Percentiles rank a stretch among this genome's conserved stretches.
phyloP scores from a whole-genome alignment of 2,888 invertebrate genomes.

The Andrena haemorrhoa region DNA sequence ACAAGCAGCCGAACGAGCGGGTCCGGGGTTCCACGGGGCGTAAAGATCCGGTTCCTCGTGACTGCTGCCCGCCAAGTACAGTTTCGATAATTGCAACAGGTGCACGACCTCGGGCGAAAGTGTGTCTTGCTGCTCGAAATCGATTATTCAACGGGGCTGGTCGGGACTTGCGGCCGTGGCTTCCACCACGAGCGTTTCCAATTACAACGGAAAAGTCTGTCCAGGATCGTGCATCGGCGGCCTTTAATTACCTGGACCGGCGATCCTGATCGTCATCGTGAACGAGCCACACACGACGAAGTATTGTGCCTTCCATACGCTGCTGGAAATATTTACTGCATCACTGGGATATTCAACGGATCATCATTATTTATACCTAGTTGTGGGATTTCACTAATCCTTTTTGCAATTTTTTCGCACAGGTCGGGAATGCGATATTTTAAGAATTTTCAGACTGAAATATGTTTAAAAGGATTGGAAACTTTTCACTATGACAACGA shows the following conservation, averaged over 20 bases:
- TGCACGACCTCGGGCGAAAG: slow-evolving; percentile 48
- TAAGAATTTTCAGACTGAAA: too few species aligned
- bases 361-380: too few species aligned
- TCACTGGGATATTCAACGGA: too few species aligned
- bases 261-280: background rate
- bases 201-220: slow-evolving; percentile 40
- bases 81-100: slow-evolving; percentile 39
- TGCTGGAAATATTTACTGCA: too few species aligned
- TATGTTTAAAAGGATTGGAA: too few species aligned
- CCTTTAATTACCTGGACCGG: slow-evolving; percentile 6
- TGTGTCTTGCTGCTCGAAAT: slow-evolving; percentile 39
- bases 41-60: slow-evolving; percentile 11
- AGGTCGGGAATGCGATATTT: too few species aligned
- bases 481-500: too few species aligned
- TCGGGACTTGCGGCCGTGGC: background rate
- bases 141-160: slow-evolving; percentile 44
- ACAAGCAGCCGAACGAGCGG: background rate
- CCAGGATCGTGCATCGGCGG: background rate
- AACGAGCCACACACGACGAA: too few species aligned
- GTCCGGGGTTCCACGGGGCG: background rate
- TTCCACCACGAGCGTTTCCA: slow-evolving; percentile 33
- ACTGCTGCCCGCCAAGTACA: slow-evolving; percentile 13
- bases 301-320: too few species aligned
- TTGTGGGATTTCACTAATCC: too few species aligned
- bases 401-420: too few species aligned